Conservation (phyloP, 2,888 invertebrate genomes). For the Caradrina kadenii region DNA sequence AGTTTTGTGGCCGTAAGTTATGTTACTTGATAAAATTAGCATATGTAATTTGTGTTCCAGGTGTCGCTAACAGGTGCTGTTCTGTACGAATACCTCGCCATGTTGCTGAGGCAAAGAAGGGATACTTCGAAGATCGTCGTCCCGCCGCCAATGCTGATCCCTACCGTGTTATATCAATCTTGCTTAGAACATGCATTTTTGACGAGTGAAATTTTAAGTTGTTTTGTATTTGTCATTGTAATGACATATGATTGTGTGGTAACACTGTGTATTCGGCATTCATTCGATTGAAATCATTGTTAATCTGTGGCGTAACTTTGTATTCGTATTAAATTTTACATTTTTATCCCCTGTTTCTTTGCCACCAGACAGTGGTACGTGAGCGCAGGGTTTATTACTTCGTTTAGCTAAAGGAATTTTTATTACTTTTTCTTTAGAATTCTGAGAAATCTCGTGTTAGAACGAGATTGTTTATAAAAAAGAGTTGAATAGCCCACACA, state of each 20-base stretch:
- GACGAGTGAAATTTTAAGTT: conserved; percentile 90
- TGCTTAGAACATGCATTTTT: conserved; percentile 95
- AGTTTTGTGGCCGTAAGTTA: conserved; percentile 9
- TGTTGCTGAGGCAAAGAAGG: conserved; percentile 97
- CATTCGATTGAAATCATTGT: conserved; percentile 9
- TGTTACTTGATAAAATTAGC: conserved; percentile 21
- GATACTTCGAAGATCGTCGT: conserved; percentile 98
- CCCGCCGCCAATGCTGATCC: conserved; percentile 98
- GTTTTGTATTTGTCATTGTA: background rate
- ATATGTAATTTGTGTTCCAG: conserved; percentile 78
- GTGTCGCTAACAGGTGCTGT: conserved; percentile 97
- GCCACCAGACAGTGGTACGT: conserved; percentile 13
- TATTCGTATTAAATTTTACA: conserved; percentile 32
- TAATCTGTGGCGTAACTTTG: background rate
- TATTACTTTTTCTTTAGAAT: conserved; percentile 44
- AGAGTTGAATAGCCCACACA: conserved; percentile 39
- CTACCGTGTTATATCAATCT: conserved; percentile 94
- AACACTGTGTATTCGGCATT: background rate
- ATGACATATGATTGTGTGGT: conserved; percentile 5
- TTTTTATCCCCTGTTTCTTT: conserved; percentile 23
- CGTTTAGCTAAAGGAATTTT: conserved; percentile 40
- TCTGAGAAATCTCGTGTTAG: conserved; percentile 33
- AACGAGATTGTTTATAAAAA: conserved; percentile 36
- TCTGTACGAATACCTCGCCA: conserved; percentile 98
- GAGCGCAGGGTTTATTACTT: conserved; percentile 32